Base-by-base conservation (phyloP, 2,888 invertebrate species). In the Aspidiotus destructor region DNA sequence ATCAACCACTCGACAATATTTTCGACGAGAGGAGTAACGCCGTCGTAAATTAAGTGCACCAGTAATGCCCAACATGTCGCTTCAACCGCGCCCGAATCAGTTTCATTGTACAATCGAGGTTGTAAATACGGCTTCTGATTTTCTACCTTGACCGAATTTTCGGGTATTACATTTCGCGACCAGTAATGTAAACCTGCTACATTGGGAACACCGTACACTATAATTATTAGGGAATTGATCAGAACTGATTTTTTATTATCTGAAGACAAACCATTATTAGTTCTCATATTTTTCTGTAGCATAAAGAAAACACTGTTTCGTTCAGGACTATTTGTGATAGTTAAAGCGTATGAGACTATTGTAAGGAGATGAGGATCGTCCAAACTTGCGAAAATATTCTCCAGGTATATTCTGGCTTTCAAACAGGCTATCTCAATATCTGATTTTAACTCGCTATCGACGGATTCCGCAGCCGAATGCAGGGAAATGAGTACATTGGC, bases 61-160 rank as follows among this genome's bases (percentile, higher is more conserved):
- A 83, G 74, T 11, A 83, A 75, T 6, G 81, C 82, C 73, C 82
- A 82, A 0, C 81, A 76, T 0, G 82, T 81, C 0, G 81, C 77
- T 73, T 82, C 81, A 0, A 82, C 80, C 1, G 80, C 81, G 53
- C 79, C 76, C 0, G 80, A 80, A 72, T 82, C 82, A 71, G 76
- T 76, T 69, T 75, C 76, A 62, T 78, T 77, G 69, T 79, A 78
- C 48, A 76, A 74, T 54, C 80, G 76, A 1, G 81, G 79, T 61
- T 75, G 74, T 13, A 76, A 72, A 71, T 78, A 79, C 6, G 77
- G 78, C 52, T 78, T 72, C 71, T 79, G 78, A 71, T 78, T 79
- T 71, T 79, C 78, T 74, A 76, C 16, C 75, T 74, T 52, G 75
- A 73, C 55, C 69, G 74, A 71, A 73, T 75, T 61, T 42, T 72